Evolutionary conservation across 2,113 vertebrate species (phyloP).

Genomic region (Miniopterus natalensis): DNA sequence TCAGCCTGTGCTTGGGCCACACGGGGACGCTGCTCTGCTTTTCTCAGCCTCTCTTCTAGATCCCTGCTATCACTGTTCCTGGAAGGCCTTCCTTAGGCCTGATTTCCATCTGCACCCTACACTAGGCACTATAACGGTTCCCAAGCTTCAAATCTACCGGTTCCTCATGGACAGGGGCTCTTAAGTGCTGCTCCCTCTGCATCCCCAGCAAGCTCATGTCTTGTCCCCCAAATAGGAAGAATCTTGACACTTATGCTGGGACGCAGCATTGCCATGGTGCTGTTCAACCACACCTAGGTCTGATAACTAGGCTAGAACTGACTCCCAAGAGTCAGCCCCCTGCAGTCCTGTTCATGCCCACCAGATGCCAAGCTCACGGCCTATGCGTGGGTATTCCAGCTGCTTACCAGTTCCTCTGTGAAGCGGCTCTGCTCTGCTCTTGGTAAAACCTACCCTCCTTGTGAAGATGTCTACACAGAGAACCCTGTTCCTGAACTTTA

Average conservation of each 20-base stretch:
- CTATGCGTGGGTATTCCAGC: too few relatives aligned
- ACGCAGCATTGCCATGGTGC: neutral
- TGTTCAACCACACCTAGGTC: accelerated
- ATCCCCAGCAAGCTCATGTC: neutral
- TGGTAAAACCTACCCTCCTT: neutral
- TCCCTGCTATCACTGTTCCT: neutral
- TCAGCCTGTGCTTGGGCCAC: neutral
- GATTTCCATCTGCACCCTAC: neutral
- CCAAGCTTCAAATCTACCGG: neutral
- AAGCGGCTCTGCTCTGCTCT: neutral
- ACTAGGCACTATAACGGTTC: neutral
- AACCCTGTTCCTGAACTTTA: neutral
- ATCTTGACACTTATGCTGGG: neutral
- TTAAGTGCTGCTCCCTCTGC: neutral
- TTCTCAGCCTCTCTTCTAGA: conserved; percentile 1
- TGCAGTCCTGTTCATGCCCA: neutral
- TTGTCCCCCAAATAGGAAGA: neutral
- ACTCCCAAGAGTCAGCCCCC: neutral
- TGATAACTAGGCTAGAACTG: neutral
- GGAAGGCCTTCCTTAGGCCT: neutral
- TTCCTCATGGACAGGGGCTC: neutral
- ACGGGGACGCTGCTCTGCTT: neutral
- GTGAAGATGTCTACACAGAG: neutral
- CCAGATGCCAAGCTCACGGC: neutral
- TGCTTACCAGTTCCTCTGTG: neutral